Percentiles rank a stretch among this genome's conserved stretches.
phyloP scores from a whole-genome alignment of 2,888 invertebrate species.

The Notodonta dromedarius region DNA sequence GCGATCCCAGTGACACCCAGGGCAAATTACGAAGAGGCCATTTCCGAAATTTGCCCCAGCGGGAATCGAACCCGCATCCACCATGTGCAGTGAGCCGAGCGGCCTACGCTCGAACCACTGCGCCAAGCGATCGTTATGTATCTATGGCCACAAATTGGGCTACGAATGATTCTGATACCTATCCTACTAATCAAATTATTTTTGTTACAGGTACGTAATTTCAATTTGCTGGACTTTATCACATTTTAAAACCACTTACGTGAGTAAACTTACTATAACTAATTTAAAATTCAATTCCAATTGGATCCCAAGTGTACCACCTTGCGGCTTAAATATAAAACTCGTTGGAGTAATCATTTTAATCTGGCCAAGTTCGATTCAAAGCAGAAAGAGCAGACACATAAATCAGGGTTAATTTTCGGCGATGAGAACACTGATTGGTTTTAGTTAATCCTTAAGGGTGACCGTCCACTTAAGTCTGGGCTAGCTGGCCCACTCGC shows the following conservation, averaged over 20 bases:
- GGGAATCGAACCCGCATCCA: too few relatives aligned
- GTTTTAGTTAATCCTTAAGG: constrained; percentile 44
- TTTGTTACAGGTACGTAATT: constrained; percentile 38
- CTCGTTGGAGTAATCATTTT: constrained; percentile 8
- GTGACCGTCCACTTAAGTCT: too few relatives aligned
- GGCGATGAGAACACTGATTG: constrained; percentile 63
- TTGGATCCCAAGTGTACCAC: constrained; percentile 1
- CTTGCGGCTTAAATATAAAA: constrained; percentile 3
- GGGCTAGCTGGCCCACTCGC: too few relatives aligned
- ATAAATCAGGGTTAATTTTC: constrained; percentile 72
- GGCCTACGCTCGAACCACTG: too few relatives aligned
- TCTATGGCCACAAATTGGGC: too few relatives aligned
- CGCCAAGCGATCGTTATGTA: too few relatives aligned
- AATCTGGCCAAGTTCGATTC: constrained; percentile 17
- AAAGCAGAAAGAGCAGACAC: constrained; percentile 59
- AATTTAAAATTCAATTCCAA: constrained; percentile 1
- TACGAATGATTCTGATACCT: not conserved
- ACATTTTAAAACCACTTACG: constrained; percentile 5
- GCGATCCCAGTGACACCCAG: too few relatives aligned
- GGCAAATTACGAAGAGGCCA: too few relatives aligned
- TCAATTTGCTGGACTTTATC: not conserved
- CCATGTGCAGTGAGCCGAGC: too few relatives aligned
- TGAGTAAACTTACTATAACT: constrained; percentile 1
- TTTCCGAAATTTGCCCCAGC: too few relatives aligned
- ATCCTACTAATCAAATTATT: not conserved